These are phyloP conservation scores for Cactoblastis cactorum DNA, from an alignment of 2,888 invertebrate genomes.

Conservation along the genomic window DNA sequence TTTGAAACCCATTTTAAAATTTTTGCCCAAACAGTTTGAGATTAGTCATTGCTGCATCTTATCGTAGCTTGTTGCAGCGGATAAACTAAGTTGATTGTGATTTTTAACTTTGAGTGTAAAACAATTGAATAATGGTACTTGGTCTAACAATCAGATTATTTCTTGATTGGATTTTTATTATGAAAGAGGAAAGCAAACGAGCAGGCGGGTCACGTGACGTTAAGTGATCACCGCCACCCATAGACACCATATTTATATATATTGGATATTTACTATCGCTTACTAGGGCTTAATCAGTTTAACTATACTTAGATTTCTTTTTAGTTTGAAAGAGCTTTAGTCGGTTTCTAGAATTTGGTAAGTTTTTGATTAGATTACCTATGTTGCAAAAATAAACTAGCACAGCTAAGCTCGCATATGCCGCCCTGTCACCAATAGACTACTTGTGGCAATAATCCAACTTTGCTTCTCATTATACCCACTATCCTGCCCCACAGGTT, in stretches of 20 bases:
- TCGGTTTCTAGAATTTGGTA: not conserved
- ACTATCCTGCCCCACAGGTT: conserved; percentile 67
- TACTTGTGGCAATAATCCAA: conserved; percentile 50
- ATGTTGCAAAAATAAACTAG: not conserved
- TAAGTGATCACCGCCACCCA: too few relatives aligned
- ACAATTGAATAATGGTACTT: too few relatives aligned
- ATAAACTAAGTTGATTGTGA: not conserved
- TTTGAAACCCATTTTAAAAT: not conserved
- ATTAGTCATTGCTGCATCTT: not conserved
- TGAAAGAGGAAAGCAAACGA: too few relatives aligned
- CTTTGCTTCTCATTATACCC: conserved; percentile 54
- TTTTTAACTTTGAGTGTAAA: not conserved
- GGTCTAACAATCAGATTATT: too few relatives aligned
- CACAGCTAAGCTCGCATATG: not conserved
- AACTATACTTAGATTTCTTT: too few relatives aligned
- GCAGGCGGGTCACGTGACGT: too few relatives aligned
- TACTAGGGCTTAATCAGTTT: too few relatives aligned
- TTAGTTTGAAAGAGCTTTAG: not conserved
- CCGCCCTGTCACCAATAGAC: conserved; percentile 35
- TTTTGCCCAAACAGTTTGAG: not conserved
- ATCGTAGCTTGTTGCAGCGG: not conserved
- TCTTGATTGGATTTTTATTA: too few relatives aligned
- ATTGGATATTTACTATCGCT: too few relatives aligned
- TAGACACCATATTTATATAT: too few relatives aligned
- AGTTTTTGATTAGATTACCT: not conserved